Evolutionary conservation across 64 coral and sea anemone genomes (phyloP).

Genomic region (Pocillopora verrucosa): DNA sequence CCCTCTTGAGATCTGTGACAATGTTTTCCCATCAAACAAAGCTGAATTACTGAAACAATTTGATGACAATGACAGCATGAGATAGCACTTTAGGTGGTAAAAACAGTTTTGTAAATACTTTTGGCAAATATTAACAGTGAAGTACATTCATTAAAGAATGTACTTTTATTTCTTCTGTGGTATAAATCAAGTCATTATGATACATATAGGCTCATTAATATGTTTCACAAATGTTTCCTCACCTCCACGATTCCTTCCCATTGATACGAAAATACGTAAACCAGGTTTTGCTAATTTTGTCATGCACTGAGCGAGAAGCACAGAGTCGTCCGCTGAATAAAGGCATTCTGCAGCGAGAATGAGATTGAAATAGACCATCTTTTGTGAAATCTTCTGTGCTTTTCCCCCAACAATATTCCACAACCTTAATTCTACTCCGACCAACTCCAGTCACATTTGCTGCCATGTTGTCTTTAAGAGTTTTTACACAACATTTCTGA

Average conservation of each 20-base stretch:
- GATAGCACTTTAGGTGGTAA: no score
- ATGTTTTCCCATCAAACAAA: no score
- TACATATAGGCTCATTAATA: no score
- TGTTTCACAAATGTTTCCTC: constrained; percentile 61
- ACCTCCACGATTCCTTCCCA: constrained; percentile 93
- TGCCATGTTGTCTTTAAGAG: constrained; percentile 66
- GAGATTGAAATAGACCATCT: constrained; percentile 75
- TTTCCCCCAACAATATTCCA: constrained; percentile 81
- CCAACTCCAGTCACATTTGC: constrained; percentile 45
- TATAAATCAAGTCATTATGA: no score
- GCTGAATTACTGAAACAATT: no score
- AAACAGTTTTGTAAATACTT: no score
- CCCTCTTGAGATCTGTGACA: no score
- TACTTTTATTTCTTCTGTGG: no score
- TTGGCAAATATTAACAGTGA: no score
- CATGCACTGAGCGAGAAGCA: constrained; percentile 71
- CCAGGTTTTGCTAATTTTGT: constrained; percentile 46
- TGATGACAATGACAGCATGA: no score
- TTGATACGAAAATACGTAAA: constrained; percentile 76
- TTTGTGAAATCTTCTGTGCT: constrained; percentile 40
- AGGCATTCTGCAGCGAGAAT: constrained; percentile 93
- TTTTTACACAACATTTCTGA: constrained; percentile 74
- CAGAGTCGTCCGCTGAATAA: constrained; percentile 73
- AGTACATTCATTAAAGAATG: no score
- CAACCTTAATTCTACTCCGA: constrained; percentile 38